Conservation (phyloP, 2,888 invertebrate species). For the Ochlodes sylvanus region DNA sequence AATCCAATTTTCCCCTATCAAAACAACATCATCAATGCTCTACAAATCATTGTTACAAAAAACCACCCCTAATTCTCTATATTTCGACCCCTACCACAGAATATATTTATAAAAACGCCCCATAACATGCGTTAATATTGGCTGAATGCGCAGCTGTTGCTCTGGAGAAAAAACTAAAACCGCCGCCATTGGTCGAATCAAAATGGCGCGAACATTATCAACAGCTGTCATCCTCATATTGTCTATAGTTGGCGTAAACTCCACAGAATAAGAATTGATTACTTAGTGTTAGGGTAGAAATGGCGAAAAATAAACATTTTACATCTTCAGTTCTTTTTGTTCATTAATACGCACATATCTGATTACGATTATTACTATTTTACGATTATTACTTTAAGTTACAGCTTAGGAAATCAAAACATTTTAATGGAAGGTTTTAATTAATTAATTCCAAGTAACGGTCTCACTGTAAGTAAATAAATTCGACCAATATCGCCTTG, state of each 20-base stretch:
- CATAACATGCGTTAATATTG: conserved; percentile 74
- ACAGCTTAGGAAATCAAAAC: no score
- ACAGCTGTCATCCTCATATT: conserved; percentile 76
- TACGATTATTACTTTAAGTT: no score
- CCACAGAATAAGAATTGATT: conserved; percentile 12
- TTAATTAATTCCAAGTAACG: no score
- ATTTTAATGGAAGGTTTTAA: no score
- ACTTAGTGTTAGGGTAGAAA: conserved; percentile 4
- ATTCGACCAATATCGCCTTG: no score
- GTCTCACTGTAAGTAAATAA: no score
- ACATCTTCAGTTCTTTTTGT: no score
- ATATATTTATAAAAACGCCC: conserved; percentile 73
- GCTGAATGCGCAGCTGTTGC: conserved; percentile 72
- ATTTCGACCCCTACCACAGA: conserved; percentile 51
- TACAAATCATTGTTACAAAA: conserved; percentile 52
- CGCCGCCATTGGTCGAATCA: conserved; percentile 62
- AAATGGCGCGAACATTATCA: conserved; percentile 71
- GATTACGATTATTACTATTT: no score
- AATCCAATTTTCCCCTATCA: conserved; percentile 59
- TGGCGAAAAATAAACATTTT: neutral
- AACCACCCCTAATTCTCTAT: conserved; percentile 47
- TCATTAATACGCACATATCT: no score
- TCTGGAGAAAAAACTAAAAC: conserved; percentile 63
- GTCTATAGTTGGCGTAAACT: conserved; percentile 56
- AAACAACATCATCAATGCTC: conserved; percentile 50